Percentiles rank a stretch among this genome's conserved stretches.
Conservation (phyloP, 2,797 vertebrate species). For the Semaprochilodus insignis region DNA sequence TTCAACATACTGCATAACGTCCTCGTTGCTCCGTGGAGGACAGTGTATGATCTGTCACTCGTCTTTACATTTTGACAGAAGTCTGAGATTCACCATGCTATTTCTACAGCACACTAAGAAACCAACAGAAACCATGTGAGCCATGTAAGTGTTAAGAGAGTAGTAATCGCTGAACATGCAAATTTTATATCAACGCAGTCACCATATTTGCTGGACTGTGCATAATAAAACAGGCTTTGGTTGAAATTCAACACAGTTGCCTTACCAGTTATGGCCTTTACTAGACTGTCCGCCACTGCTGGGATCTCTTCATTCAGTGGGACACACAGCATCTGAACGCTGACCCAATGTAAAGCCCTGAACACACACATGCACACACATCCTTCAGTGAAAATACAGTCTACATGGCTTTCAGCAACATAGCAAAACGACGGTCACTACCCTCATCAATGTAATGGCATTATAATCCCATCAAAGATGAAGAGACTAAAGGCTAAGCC, state of each 20-base stretch:
- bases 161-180: too few species aligned
- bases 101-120: too few species aligned
- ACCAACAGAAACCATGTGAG: too few species aligned
- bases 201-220: background rate
- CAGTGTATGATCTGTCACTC: too few species aligned
- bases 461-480: background rate
- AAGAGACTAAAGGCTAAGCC: background rate
- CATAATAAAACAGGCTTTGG: too few species aligned
- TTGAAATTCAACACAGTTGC: background rate
- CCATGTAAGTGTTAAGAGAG: too few species aligned
- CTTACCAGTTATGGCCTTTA: conserved; percentile 96
- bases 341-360: conserved; percentile 96
- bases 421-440: background rate
- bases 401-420: background rate
- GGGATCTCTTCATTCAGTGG: conserved; percentile 93
- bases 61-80: too few species aligned
- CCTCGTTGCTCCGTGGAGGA: too few species aligned
- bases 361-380: conserved; percentile 29
- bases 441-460: background rate
- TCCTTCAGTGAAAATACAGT: background rate
- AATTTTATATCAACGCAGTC: background rate
- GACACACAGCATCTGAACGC: conserved; percentile 92
- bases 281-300: conserved; percentile 93
- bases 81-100: too few species aligned
- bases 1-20: too few species aligned